phyloP scores from a whole-genome alignment of 1,140 invertebrate species.

The Harpegnathos saltator region DNA sequence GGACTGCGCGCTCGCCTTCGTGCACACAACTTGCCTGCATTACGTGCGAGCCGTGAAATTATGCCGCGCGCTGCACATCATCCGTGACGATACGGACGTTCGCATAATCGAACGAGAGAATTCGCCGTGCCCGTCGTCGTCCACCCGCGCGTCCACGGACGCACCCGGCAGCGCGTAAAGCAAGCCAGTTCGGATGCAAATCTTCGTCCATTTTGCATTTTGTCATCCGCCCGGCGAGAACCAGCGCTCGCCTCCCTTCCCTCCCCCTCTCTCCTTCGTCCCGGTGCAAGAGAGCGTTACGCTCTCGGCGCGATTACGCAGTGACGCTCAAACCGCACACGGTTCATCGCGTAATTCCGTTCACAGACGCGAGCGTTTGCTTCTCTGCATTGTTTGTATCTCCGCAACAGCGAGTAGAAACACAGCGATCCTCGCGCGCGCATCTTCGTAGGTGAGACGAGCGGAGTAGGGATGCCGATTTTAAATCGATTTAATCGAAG shows the following conservation, averaged over 20 bases:
- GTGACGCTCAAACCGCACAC: slow-evolving; percentile 16
- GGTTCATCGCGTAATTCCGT: slow-evolving; percentile 6
- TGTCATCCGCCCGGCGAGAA: slow-evolving; percentile 62
- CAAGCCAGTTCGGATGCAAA: slow-evolving; percentile 77
- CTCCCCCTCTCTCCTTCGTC: too few relatives aligned
- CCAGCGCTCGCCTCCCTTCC: too few relatives aligned
- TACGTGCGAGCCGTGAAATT: slow-evolving; percentile 76
- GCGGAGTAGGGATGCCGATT: too few relatives aligned
- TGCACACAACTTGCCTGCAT: slow-evolving; percentile 32
- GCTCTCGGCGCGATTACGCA: slow-evolving; percentile 59
- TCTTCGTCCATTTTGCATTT: slow-evolving; percentile 77
- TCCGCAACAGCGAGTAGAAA: too few relatives aligned
- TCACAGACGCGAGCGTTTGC: neutral
- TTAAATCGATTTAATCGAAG: too few relatives aligned
- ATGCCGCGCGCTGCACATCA: slow-evolving; percentile 70
- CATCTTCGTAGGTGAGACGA: too few relatives aligned
- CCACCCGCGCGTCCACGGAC: slow-evolving; percentile 23
- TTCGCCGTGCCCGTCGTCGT: slow-evolving; percentile 2
- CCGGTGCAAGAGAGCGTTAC: slow-evolving; percentile 66
- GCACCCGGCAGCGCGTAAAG: slow-evolving; percentile 64
- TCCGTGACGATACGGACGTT: slow-evolving; percentile 73
- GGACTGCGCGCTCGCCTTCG: neutral
- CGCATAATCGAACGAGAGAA: slow-evolving; percentile 75
- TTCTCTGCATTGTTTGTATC: too few relatives aligned
- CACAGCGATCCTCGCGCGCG: too few relatives aligned